Evolutionary conservation across 2,797 vertebrate genomes (phyloP).

Genomic region (Sardinella longiceps): DNA sequence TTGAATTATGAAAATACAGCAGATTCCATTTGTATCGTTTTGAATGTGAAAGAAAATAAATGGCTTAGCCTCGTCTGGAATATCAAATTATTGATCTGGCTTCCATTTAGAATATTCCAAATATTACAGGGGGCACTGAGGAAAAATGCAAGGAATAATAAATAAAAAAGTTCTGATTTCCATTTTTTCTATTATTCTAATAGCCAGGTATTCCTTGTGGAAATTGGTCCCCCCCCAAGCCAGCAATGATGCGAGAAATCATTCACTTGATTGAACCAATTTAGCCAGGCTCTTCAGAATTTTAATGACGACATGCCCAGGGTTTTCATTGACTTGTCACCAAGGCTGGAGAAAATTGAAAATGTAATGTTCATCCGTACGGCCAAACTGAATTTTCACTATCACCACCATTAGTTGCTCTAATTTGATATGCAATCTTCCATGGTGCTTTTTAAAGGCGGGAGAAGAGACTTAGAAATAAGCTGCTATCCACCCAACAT

Average conservation of each 20-base stretch:
- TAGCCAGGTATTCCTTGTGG: background rate
- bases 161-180: conserved; percentile 25
- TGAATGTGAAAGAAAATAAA: background rate
- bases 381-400: conserved; percentile 21
- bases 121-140: background rate
- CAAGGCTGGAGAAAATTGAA: conserved; percentile 27
- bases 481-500: background rate
- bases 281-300: conserved; percentile 23
- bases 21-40: background rate
- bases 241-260: conserved; percentile 22
- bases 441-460: conserved; percentile 17
- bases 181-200: conserved; percentile 19
- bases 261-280: conserved; percentile 30
- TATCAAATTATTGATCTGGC: conserved; percentile 20
- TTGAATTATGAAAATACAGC: background rate
- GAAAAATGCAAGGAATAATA: background rate
- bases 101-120: background rate
- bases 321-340: conserved; percentile 35
- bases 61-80: background rate
- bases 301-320: conserved; percentile 1
- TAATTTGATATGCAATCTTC: conserved; percentile 34
- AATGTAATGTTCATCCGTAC: conserved; percentile 26
- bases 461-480: background rate
- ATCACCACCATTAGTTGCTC: conserved; percentile 27
- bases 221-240: conserved; percentile 22